Evolutionary conservation across 2,888 invertebrate species (phyloP).

Genomic region (Selenia dentaria): DNA sequence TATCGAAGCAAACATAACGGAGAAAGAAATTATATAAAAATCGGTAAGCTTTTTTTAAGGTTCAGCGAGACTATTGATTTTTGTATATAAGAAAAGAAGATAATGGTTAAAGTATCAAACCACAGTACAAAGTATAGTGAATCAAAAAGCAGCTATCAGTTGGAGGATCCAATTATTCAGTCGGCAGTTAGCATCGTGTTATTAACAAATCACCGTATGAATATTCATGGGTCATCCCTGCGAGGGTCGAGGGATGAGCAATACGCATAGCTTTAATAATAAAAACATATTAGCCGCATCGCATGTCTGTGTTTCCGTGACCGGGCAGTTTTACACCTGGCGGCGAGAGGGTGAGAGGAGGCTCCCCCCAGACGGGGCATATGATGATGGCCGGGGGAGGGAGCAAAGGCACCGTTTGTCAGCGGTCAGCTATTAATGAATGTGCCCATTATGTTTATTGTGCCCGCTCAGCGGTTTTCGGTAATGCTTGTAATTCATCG

Average conservation of each 20-base stretch:
- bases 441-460: slow-evolving; percentile 79
- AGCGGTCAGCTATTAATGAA: slow-evolving; percentile 81
- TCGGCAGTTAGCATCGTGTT: slow-evolving; percentile 33
- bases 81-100: no score
- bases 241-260: slow-evolving; percentile 61
- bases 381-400: slow-evolving; percentile 54
- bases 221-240: slow-evolving; percentile 76
- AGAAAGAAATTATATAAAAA: no score
- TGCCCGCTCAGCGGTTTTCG: slow-evolving; percentile 73
- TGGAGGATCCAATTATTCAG: slow-evolving; percentile 23
- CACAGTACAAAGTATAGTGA: no score
- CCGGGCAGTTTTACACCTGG: slow-evolving; percentile 83
- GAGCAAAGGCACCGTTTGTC: slow-evolving; percentile 74
- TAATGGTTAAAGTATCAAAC: no score
- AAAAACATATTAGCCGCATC: slow-evolving; percentile 82
- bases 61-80: no score
- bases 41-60: no score
- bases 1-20: no score
- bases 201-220: slow-evolving; percentile 78
- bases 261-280: slow-evolving; percentile 76
- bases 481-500: slow-evolving; percentile 69
- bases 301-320: slow-evolving; percentile 82
- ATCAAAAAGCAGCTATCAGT: slow-evolving; percentile 20
- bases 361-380: slow-evolving; percentile 44
- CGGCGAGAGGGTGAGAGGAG: slow-evolving; percentile 44